Evolutionary conservation across 1,140 invertebrate species (phyloP).

Genomic region (Brachionus angularis): DNA sequence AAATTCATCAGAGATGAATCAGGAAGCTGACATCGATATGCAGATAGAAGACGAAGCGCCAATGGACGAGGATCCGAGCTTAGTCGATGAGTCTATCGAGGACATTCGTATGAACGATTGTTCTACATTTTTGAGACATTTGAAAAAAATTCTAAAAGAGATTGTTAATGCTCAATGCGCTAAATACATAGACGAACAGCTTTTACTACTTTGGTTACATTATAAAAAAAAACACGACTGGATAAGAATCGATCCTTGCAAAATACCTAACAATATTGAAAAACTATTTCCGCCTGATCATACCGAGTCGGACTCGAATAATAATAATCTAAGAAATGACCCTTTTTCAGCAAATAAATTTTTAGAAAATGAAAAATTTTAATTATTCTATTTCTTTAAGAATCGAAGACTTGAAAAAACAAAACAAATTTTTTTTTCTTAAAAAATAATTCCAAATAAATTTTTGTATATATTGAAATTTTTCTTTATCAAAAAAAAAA

Average conservation of each 20-base stretch:
- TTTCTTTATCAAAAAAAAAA: no score
- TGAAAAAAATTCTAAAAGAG: conserved; percentile 60
- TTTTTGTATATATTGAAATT: no score
- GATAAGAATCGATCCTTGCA: conserved; percentile 44
- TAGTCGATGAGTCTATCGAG: background rate
- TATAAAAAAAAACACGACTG: conserved; percentile 84
- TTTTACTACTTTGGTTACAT: conserved; percentile 95
- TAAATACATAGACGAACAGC: conserved; percentile 98
- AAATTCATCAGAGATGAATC: background rate
- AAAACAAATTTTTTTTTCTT: background rate
- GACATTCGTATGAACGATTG: conserved; percentile 13
- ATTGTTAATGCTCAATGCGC: conserved; percentile 84
- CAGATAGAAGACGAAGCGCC: conserved; percentile 1
- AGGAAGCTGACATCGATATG: conserved; percentile 16
- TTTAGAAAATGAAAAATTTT: conserved; percentile 33
- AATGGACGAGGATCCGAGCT: background rate
- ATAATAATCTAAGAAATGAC: conserved; percentile 11
- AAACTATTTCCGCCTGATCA: conserved; percentile 15
- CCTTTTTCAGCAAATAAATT: conserved; percentile 8
- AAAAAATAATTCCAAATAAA: no score
- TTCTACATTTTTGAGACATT: conserved; percentile 21
- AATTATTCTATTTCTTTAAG: background rate
- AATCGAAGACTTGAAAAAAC: conserved; percentile 8
- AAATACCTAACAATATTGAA: conserved; percentile 66
- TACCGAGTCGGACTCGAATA: background rate